Evolutionary conservation across 2,113 vertebrate genomes (phyloP).

Genomic region (Oryzias javanicus): DNA sequence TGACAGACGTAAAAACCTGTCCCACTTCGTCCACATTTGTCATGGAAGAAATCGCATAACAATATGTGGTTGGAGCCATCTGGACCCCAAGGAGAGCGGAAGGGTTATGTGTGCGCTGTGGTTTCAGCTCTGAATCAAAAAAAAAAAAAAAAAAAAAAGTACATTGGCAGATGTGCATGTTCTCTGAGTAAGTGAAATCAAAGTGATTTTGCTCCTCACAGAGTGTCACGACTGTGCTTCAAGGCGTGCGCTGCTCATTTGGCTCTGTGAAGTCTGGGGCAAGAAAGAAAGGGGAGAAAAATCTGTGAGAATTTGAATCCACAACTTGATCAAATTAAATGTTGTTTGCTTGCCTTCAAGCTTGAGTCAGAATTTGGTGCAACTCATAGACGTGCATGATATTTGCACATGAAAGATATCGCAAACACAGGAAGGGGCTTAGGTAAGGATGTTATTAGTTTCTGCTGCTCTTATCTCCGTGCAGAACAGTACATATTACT

Average conservation of each 20-base stretch:
- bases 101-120: conserved; percentile 11
- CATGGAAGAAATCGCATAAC: no score
- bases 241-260: conserved; percentile 21
- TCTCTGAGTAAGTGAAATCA: conserved; percentile 42
- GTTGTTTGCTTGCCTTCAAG: conserved; percentile 15
- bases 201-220: conserved; percentile 38
- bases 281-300: conserved; percentile 20
- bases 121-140: conserved; percentile 35
- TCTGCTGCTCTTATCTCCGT: conserved; percentile 31
- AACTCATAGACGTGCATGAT: neutral
- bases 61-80: no score
- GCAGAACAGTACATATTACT: conserved; percentile 30
- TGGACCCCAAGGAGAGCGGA: no score
- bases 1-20: no score
- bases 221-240: conserved; percentile 35
- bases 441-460: conserved; percentile 25
- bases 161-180: conserved; percentile 47
- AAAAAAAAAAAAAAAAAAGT: conserved; percentile 16
- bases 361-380: conserved; percentile 9
- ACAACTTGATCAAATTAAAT: conserved; percentile 35
- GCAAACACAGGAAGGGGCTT: conserved; percentile 18
- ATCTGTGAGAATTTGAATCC: conserved; percentile 12
- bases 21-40: no score
- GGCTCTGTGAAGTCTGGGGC: conserved; percentile 16
- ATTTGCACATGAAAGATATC: conserved; percentile 13